Conservation (phyloP, 2,888 invertebrate genomes). For the Halictus ligatus region DNA sequence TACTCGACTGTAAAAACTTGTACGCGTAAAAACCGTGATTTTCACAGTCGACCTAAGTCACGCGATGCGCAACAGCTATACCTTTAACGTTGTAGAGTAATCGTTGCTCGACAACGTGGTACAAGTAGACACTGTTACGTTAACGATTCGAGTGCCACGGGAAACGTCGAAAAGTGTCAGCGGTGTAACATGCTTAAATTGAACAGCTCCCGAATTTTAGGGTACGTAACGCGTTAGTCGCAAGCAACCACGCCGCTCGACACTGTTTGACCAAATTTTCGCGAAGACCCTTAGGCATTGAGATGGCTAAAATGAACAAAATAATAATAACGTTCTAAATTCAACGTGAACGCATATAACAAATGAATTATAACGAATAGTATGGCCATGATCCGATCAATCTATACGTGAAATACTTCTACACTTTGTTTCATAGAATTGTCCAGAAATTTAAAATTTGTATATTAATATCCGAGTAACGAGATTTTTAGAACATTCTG, state of each 20-base stretch:
- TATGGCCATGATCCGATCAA: neutral
- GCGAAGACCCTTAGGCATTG: neutral
- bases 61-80: neutral
- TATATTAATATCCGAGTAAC: neutral
- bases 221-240: neutral
- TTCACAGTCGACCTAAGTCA: neutral
- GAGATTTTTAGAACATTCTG: neutral
- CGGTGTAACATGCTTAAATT: neutral
- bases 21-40: neutral
- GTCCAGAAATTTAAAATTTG: neutral
- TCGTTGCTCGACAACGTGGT: neutral
- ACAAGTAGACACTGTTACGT: neutral
- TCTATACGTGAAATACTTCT: conserved; percentile 1
- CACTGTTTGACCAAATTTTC: neutral
- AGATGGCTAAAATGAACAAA: neutral
- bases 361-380: neutral
- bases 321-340: neutral
- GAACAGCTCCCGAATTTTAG: neutral
- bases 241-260: neutral
- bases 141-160: neutral
- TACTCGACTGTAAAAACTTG: neutral
- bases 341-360: neutral
- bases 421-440: neutral
- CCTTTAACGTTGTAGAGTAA: neutral
- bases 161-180: neutral